A percentile compares a stretch with the other conserved stretches of the same genome.
phyloP scores from a whole-genome alignment of 1,140 invertebrate genomes.

The Alviniconcha marisindica region DNA sequence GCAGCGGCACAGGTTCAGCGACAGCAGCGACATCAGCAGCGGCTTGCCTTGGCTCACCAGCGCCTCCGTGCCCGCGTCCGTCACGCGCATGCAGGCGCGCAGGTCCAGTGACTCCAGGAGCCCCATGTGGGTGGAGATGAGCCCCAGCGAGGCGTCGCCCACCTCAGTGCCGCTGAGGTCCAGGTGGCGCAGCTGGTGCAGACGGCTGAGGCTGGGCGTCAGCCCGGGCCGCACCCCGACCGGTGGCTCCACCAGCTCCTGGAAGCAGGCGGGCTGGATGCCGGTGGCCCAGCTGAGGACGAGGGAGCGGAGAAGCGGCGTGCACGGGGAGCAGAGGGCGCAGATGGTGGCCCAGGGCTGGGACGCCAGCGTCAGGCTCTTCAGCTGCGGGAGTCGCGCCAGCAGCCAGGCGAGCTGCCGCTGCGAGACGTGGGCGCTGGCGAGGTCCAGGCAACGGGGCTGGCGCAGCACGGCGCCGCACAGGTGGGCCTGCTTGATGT shows the following conservation, averaged over 20 bases:
- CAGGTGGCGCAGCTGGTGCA: constrained; percentile 86
- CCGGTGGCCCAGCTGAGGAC: constrained; percentile 89
- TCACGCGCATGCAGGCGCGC: constrained; percentile 90
- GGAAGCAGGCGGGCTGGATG: constrained; percentile 87
- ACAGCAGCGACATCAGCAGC: constrained; percentile 25
- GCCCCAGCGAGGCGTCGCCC: constrained; percentile 89
- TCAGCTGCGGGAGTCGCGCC: constrained; percentile 87
- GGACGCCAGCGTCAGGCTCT: constrained; percentile 86
- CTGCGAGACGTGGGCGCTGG: constrained; percentile 91
- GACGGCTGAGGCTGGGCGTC: constrained; percentile 85
- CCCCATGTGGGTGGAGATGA: constrained; percentile 87
- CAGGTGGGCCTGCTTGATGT: constrained; percentile 85
- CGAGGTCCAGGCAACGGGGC: constrained; percentile 86
- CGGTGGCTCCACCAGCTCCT: constrained; percentile 87
- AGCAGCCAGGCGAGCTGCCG: constrained; percentile 92
- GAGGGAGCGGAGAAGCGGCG: constrained; percentile 85
- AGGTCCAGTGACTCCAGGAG: constrained; percentile 86
- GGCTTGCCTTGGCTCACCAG: constrained; percentile 73
- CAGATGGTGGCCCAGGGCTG: constrained; percentile 87
- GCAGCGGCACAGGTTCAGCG: constrained; percentile 33
- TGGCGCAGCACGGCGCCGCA: constrained; percentile 91
- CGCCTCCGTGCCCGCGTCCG: constrained; percentile 92
- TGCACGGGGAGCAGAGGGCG: constrained; percentile 88
- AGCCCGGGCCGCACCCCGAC: constrained; percentile 88
- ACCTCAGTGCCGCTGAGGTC: constrained; percentile 91